These are phyloP conservation scores for Erynnis tages DNA, from an alignment of 2,888 invertebrate species.

Conservation along the genomic window DNA sequence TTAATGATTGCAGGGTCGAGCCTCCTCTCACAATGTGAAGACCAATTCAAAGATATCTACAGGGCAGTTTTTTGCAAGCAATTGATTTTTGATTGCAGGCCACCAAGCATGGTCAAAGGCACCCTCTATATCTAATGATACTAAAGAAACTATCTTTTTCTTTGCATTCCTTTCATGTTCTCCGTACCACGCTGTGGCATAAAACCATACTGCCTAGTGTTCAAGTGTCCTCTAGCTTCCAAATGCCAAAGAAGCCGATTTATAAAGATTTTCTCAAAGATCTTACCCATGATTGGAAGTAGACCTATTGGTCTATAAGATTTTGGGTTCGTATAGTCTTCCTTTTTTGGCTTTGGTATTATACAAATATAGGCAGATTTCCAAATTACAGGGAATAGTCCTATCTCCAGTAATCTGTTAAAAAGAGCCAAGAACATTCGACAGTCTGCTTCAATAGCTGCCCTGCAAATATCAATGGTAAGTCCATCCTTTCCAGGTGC, in stretches of 20 bases:
- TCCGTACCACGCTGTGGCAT: background rate
- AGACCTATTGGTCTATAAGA: conserved; percentile 35
- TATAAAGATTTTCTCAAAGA: conserved; percentile 29
- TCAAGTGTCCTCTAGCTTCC: background rate
- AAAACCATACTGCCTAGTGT: background rate
- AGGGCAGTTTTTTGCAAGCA: background rate
- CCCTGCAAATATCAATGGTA: conserved; percentile 36
- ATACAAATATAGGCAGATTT: conserved; percentile 32
- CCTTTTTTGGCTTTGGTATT: conserved; percentile 33
- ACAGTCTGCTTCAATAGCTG: conserved; percentile 17
- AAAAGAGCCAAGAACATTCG: conserved; percentile 27
- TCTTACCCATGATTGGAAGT: conserved; percentile 32
- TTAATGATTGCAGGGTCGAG: no score
- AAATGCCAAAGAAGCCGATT: conserved; percentile 17
- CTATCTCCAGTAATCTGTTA: conserved; percentile 33
- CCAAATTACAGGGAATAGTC: conserved; percentile 31
- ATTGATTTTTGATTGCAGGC: background rate
- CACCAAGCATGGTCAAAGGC: background rate
- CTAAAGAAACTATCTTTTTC: background rate
- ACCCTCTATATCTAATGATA: background rate
- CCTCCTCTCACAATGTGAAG: no score
- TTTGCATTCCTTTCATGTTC: background rate
- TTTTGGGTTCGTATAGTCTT: conserved; percentile 32
- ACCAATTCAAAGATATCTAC: background rate
- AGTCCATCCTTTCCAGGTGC: conserved; percentile 36